phyloP scores from a whole-genome alignment of 2,888 invertebrate species.

The Nezara viridula region DNA sequence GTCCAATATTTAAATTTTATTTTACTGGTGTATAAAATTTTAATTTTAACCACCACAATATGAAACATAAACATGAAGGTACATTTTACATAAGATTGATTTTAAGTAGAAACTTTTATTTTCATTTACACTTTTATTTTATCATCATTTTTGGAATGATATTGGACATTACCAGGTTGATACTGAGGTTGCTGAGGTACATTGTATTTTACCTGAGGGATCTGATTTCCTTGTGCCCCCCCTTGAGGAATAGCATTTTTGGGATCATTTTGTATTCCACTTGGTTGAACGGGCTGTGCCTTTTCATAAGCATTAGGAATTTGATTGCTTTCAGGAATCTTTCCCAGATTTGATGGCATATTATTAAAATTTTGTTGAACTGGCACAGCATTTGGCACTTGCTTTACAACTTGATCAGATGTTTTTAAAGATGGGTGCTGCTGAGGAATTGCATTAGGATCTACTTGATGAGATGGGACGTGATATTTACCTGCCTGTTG shows the following conservation, averaged over 20 bases:
- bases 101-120: constrained; percentile 55
- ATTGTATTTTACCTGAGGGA: constrained; percentile 29
- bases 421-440: constrained; percentile 64
- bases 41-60: not conserved
- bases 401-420: constrained; percentile 64
- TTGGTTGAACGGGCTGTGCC: not conserved
- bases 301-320: constrained; percentile 10
- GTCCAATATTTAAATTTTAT: not conserved
- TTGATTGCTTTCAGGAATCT: constrained; percentile 20
- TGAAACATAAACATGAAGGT: not conserved
- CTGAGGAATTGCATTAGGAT: constrained; percentile 51
- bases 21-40: not conserved
- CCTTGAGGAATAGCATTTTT: not conserved
- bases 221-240: constrained; percentile 20
- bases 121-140: no score
- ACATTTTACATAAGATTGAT: not conserved
- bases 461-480: constrained; percentile 15
- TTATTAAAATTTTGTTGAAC: constrained; percentile 52
- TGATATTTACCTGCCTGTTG: constrained; percentile 50
- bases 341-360: constrained; percentile 26
- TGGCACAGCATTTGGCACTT: constrained; percentile 66
- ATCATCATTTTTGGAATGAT: constrained; percentile 60
- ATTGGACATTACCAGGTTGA: constrained; percentile 63
- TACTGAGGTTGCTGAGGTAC: constrained; percentile 66
- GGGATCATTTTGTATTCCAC: constrained; percentile 1